Conservation (phyloP, 2,888 invertebrate species). For the Anarsia innoxiella region DNA sequence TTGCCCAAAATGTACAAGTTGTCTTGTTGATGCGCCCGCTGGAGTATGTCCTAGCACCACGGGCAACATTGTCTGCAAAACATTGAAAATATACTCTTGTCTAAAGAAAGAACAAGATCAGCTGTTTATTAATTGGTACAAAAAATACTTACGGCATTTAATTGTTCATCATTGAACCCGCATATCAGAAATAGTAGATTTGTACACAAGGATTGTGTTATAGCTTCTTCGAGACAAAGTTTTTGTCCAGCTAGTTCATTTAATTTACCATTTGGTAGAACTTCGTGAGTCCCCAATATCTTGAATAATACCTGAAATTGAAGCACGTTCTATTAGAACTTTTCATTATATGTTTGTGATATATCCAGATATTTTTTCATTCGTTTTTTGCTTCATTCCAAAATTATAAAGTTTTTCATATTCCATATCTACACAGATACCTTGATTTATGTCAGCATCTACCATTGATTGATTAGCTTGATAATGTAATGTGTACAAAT, state of each 20-base stretch:
- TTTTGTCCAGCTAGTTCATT: conserved; percentile 60
- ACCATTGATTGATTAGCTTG: no score
- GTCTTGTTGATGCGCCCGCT: conserved; percentile 64
- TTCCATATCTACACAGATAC: no score
- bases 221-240: conserved; percentile 65
- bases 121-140: background rate
- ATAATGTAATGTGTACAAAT: no score
- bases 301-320: conserved; percentile 48
- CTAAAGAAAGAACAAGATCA: background rate
- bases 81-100: no score
- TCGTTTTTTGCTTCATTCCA: no score
- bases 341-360: no score
- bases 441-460: no score
- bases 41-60: conserved; percentile 67
- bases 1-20: conserved; percentile 70
- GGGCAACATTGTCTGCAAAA: conserved; percentile 67
- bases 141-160: conserved; percentile 58
- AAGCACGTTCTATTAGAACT: no score
- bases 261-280: conserved; percentile 73
- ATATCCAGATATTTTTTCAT: no score
- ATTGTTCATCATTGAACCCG: conserved; percentile 68
- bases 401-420: no score
- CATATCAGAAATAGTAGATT: conserved; percentile 77
- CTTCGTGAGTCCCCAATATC: conserved; percentile 66
- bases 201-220: conserved; percentile 72